Evolutionary conservation across 1,140 invertebrate species (phyloP).

Genomic region (Solenopsis invicta): DNA sequence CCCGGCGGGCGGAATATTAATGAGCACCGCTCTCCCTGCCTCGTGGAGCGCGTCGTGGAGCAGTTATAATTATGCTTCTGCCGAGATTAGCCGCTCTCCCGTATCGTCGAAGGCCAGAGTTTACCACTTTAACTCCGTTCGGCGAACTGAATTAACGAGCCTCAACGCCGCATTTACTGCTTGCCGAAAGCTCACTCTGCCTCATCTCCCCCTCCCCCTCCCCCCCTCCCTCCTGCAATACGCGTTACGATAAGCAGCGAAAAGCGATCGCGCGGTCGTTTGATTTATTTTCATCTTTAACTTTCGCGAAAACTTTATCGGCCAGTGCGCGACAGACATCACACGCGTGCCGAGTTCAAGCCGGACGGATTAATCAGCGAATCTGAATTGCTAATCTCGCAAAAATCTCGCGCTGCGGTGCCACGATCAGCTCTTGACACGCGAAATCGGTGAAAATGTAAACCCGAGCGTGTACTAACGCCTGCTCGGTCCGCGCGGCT

Average conservation of each 20-base stretch:
- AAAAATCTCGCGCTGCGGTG: neutral
- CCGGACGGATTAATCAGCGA: neutral
- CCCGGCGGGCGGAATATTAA: slow-evolving; percentile 32
- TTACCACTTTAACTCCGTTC: slow-evolving; percentile 42
- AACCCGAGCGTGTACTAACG: neutral
- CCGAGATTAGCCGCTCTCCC: slow-evolving; percentile 32
- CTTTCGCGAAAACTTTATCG: too few species aligned
- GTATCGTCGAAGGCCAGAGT: slow-evolving; percentile 52
- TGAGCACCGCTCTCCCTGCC: slow-evolving; percentile 27
- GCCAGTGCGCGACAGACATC: too few species aligned
- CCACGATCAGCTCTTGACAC: neutral
- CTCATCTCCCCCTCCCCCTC: too few species aligned
- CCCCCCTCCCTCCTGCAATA: too few species aligned
- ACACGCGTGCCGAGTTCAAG: too few species aligned
- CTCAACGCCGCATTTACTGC: slow-evolving; percentile 46
- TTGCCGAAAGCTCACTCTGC: slow-evolving; percentile 2
- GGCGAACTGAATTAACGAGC: slow-evolving; percentile 65
- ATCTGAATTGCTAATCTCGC: slow-evolving; percentile 22
- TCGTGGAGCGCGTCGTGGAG: slow-evolving; percentile 6
- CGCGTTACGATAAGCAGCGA: neutral
- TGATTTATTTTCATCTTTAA: too few species aligned
- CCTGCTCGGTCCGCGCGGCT: neutral
- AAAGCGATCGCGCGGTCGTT: neutral
- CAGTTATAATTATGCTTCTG: slow-evolving; percentile 52
- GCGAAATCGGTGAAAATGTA: neutral